Evolutionary conservation across 2,113 vertebrate genomes (phyloP), one percentile per base, ranked within the genome.

Genomic region (Misgurnus mizolepis): DNA sequence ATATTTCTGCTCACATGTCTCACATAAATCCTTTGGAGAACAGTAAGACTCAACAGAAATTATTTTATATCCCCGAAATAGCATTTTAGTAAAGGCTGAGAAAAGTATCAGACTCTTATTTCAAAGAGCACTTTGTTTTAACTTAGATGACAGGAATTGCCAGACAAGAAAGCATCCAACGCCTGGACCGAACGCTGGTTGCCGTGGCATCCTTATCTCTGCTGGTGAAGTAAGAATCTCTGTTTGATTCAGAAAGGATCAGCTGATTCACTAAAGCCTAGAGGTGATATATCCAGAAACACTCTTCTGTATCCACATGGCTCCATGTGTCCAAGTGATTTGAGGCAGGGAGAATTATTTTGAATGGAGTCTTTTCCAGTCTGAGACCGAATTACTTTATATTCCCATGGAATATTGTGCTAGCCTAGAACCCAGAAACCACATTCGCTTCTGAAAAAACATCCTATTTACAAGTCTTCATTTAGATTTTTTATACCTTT

Each of bases 271-370:
- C 81, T 79, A 64, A 43, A 45, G 72, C 79, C 68, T 84, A 55
- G 62, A 83, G 83, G 85, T 86, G 82, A 86, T 82, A 84, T 80
- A 87, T 87, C 78, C 78, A 80, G 83, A 67, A 88, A 71, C 78
- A 67, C n/a, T 67, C 79, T 49, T 67, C 40, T 49, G 18, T 64
- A 60, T 41, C 62, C 58, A 53, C 67, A 72, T 47, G 45, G 45
- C 78, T 72, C 68, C 34, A 76, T 61, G 56, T 49, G 70, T 79
- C 77, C 5, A 60, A 4, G 43, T 78, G 78, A 84, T 86, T 68
- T 66, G 67, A 74, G 71, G 41, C 80, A 69, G 83, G 64, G 74
- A 76, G 86, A 84, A 80, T 73, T 55, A 78, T 69, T 85, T 83
- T 83, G 76, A 81, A 77, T 67, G 61, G 39, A 40, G 40, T 72